Evolutionary conservation across 35 echinoderm and acorn worm genomes (phyloP).

Genomic region (Lytechinus pictus): DNA sequence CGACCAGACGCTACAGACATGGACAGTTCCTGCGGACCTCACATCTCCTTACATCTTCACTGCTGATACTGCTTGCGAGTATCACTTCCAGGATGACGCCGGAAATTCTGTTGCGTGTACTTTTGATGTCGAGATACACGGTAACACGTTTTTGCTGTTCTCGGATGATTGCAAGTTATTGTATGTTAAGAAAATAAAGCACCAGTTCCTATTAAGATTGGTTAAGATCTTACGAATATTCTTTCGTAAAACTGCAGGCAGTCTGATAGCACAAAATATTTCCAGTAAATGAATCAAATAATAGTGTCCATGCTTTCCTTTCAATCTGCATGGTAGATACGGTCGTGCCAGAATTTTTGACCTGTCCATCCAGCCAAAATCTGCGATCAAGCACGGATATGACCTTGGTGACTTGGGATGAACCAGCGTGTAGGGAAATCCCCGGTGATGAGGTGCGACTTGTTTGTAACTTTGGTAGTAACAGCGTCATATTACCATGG

Average conservation of each 20-base stretch:
- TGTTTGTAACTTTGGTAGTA: slow-evolving; percentile 18
- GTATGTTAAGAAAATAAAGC: too few species aligned
- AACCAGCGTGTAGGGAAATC: background rate
- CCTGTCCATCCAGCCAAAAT: background rate
- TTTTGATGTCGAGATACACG: slow-evolving; percentile 6
- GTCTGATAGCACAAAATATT: too few species aligned
- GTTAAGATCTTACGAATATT: too few species aligned
- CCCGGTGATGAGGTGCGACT: slow-evolving; percentile 26
- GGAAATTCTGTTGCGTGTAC: background rate
- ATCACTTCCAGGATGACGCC: slow-evolving; percentile 41
- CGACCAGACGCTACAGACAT: background rate
- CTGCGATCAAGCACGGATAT: background rate
- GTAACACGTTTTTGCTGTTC: background rate
- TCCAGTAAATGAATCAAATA: too few species aligned
- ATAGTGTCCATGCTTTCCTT: too few species aligned
- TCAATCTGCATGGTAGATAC: background rate
- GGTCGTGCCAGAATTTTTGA: slow-evolving; percentile 15
- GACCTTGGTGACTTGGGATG: slow-evolving; percentile 41
- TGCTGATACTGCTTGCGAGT: slow-evolving; percentile 25
- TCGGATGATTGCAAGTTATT: too few species aligned
- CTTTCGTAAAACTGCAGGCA: too few species aligned
- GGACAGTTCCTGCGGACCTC: background rate
- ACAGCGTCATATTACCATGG: slow-evolving; percentile 34
- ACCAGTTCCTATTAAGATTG: too few species aligned
- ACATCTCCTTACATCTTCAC: slow-evolving; percentile 26